Base-by-base conservation (phyloP, 2,888 invertebrate genomes). In the Hydroisotoma schaefferi region DNA sequence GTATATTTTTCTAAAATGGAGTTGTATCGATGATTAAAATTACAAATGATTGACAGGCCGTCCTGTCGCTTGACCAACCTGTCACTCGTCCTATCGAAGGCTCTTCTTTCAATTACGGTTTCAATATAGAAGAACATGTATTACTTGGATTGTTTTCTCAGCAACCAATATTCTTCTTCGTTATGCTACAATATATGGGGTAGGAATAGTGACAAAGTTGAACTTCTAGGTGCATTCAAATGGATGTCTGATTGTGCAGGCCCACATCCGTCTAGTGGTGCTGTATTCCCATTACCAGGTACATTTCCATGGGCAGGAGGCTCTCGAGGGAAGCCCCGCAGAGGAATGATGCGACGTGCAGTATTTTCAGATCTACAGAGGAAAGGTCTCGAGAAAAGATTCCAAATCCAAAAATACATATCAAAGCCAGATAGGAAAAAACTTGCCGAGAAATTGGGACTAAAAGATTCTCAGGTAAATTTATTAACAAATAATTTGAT, bases 401-500 rank as follows among this genome's bases (percentile, higher is more conserved):
- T 98, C 80, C 93, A 94, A 77, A 86, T 93, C 54, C 97, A 97
- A 79, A 97, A 97, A 78, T 98, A 98, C 80, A 98, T 98, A 77
- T 94, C 94, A 76, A 98, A 98, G 77, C 97, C 97, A 0, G 98
- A 98, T 78, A 83, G 98, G 77, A 97, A 95, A 82, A 94, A 95
- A 75, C 80, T 98, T 65, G 97, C 98, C 0, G 94, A 94, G 77
- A 92, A 94, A 77, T 82, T 98, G 52, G 95, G 94, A 10, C 82
- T 98, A 12, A 97, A 97, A 76, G 97, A 98, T 75, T 95, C 95
- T 68, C 97, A 97, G 88, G 97, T 95, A 74, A 44, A 55, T 20
- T 10, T n/a, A 6, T 43, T 33, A 33, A 33, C 12, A 33, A 33
- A 33, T 8, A n/a, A n/a, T n/a, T n/a, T n/a, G n/a, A n/a, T n/a